Evolutionary conservation across 2,113 vertebrate genomes (phyloP), one percentile per base, ranked within the genome.

Genomic region (Macroglossus sobrinus): DNA sequence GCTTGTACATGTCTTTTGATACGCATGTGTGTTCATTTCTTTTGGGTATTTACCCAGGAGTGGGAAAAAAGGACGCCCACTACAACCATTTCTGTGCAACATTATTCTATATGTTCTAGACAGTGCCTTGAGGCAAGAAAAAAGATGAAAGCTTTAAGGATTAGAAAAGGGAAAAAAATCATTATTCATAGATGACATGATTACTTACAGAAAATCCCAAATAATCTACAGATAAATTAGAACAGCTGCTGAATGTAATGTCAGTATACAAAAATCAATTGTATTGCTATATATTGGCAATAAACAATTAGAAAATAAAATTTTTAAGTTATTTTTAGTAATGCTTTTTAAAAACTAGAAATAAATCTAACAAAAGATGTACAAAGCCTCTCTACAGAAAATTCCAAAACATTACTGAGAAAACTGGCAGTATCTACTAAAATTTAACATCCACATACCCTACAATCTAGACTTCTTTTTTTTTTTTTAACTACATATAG

Each of bases 301-400:
- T 78, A 89, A 84, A 40, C 55, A 82, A 92, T 81, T 88, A 81
- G 68, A 94, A 91, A 74, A 74, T 45, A 74, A 74, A 74, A 74
- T 28, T 45, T 45, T 74, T 16, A 28, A 26, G 22, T 74, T 45
- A 45, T 74, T 45, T 74, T 74, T 15, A 45, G 30, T 74, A 74
- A 74, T 13, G 26, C 11, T 45, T 74, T 74, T 72, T 45, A 15
- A 43, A 45, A 93, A 78, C 9, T 40, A 76, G 53, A 30, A 68
- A 53, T 75, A 66, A 81, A 68, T 75, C 28, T 91, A 40, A 89
- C n/a, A 84, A 88, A 69, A 79, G 16, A 85, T 22, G 2, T 57
- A 30, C 7, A 94, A 82, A 81, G 61, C 24, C 40, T 86, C n/a
- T 26, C 22, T 50, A 74, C 22, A n/a, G 92, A 86, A 91, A 88